A percentile compares a stretch with the other conserved stretches of the same genome.
phyloP scores from a whole-genome alignment of 2,888 invertebrate species.

The Eupithecia inturbata region DNA sequence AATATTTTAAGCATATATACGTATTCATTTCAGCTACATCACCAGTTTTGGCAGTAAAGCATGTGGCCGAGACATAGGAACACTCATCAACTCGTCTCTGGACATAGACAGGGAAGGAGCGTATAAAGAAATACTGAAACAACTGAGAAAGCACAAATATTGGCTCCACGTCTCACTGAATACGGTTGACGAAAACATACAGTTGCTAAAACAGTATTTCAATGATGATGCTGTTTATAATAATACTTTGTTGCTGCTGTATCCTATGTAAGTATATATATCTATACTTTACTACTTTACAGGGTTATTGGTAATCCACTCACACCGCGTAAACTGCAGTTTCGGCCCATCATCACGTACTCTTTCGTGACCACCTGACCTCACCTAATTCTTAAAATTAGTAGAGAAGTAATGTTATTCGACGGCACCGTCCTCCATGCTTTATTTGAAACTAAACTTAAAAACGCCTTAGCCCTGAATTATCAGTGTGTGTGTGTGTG shows the following conservation, averaged over 20 bases:
- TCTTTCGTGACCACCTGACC: too few relatives aligned
- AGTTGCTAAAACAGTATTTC: slow-evolving; percentile 82
- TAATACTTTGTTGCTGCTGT: slow-evolving; percentile 87
- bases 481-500: too few relatives aligned
- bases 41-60: slow-evolving; percentile 83
- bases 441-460: too few relatives aligned
- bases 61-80: slow-evolving; percentile 70
- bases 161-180: slow-evolving; percentile 86
- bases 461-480: too few relatives aligned
- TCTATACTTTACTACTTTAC: too few relatives aligned
- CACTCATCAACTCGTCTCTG: slow-evolving; percentile 65
- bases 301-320: too few relatives aligned
- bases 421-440: too few relatives aligned
- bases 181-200: slow-evolving; percentile 84
- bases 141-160: slow-evolving; percentile 85
- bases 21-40: slow-evolving; percentile 81
- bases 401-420: too few relatives aligned
- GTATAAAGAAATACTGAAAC: slow-evolving; percentile 48
- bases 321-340: too few relatives aligned
- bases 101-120: slow-evolving; percentile 28
- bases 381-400: too few relatives aligned
- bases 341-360: too few relatives aligned
- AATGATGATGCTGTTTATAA: slow-evolving; percentile 80
- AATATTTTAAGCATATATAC: too few relatives aligned
- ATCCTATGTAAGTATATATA: slow-evolving; percentile 86